These are phyloP conservation scores for Trissoscelio sp. DNA, from an alignment of 2,888 invertebrate genomes.

Conservation along the genomic window DNA sequence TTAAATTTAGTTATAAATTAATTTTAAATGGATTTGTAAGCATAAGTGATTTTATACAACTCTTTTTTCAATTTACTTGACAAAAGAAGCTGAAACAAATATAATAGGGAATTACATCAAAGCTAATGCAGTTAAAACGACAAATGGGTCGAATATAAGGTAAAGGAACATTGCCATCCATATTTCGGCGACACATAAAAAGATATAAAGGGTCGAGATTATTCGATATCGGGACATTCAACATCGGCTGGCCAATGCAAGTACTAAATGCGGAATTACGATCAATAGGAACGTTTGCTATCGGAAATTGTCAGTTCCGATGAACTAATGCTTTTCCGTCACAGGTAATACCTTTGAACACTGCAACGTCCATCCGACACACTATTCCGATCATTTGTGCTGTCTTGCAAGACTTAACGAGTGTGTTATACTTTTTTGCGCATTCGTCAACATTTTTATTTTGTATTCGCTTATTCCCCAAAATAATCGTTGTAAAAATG, in stretches of 20 bases:
- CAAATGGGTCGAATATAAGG: constrained; percentile 48
- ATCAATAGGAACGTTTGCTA: constrained; percentile 79
- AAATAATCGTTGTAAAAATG: neutral
- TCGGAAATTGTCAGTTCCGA: constrained; percentile 82
- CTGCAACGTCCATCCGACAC: constrained; percentile 58
- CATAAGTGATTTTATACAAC: neutral
- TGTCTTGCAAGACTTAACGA: constrained; percentile 54
- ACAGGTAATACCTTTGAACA: constrained; percentile 75
- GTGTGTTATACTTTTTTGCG: constrained; percentile 40
- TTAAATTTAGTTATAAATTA: too few species aligned
- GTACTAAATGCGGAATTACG: constrained; percentile 77
- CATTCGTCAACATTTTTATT: constrained; percentile 31
- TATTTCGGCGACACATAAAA: constrained; percentile 50
- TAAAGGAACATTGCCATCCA: constrained; percentile 32
- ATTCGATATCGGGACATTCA: constrained; percentile 64
- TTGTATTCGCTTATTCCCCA: neutral
- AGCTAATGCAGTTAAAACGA: constrained; percentile 47
- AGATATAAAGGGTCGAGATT: constrained; percentile 57
- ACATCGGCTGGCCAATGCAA: constrained; percentile 60
- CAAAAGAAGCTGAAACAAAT: constrained; percentile 15
- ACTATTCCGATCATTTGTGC: constrained; percentile 37
- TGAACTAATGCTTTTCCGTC: constrained; percentile 79
- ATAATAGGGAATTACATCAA: constrained; percentile 34
- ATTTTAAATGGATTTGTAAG: neutral
- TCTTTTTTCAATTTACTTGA: neutral